phyloP scores from a whole-genome alignment of 2,797 vertebrate genomes.

The Chelon labrosus region DNA sequence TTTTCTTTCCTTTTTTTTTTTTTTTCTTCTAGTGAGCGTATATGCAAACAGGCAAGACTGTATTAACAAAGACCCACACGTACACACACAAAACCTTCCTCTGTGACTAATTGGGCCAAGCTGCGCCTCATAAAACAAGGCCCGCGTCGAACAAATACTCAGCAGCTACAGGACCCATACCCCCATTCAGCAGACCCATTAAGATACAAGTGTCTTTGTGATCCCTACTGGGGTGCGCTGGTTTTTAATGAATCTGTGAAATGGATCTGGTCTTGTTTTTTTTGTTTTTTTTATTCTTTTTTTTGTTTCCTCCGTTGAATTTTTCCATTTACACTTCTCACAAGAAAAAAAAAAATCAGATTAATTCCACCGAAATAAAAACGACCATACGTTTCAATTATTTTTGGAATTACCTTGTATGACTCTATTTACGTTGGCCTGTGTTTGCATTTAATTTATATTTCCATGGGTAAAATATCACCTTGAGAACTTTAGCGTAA shows the following conservation, averaged over 20 bases:
- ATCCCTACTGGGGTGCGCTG: conserved; percentile 7
- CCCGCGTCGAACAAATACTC: conserved; percentile 10
- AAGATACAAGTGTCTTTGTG: conserved; percentile 5
- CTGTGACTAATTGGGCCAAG: conserved; percentile 39
- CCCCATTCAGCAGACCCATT: conserved; percentile 9
- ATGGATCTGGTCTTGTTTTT: not conserved
- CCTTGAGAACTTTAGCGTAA: not conserved
- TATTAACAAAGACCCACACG: conserved; percentile 21
- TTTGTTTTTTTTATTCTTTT: conserved; percentile 2
- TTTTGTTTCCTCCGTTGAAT: not conserved
- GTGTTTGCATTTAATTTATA: conserved; percentile 4
- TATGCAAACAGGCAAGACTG: conserved; percentile 8
- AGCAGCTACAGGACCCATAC: not conserved
- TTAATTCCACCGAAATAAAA: not conserved
- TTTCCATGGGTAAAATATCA: not conserved
- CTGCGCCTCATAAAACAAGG: conserved; percentile 30
- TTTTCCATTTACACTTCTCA: not conserved
- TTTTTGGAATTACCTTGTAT: conserved; percentile 1
- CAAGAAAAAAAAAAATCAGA: not conserved
- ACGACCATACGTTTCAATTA: not conserved
- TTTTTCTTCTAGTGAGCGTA: not conserved
- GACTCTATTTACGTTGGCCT: not conserved
- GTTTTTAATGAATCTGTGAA: conserved; percentile 12
- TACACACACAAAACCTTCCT: conserved; percentile 20
- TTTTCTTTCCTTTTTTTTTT: not conserved